Conservation (phyloP, 2,888 invertebrate species). For the Chloroclystis v-ata region DNA sequence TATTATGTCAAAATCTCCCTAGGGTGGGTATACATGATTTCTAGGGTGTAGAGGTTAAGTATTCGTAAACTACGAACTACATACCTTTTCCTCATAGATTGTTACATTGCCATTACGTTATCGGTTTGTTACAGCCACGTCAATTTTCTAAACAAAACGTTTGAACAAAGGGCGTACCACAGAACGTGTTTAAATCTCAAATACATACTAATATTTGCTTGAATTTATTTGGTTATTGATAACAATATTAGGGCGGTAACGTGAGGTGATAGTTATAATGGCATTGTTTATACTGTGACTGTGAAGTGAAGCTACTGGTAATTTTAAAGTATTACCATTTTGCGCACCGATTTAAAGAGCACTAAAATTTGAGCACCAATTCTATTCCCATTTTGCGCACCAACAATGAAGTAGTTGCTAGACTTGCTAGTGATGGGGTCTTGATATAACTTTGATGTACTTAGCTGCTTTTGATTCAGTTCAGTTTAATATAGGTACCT, state of each 20-base stretch:
- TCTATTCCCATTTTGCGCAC: no score
- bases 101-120: constrained; percentile 12
- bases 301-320: neutral
- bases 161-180: constrained; percentile 41
- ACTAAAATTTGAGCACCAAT: no score
- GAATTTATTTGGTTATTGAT: constrained; percentile 32
- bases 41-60: no score
- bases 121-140: constrained; percentile 31
- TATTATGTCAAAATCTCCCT: no score
- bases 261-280: constrained; percentile 12
- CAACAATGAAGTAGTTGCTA: no score
- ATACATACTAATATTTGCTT: constrained; percentile 38
- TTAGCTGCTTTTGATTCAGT: no score
- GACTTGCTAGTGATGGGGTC: no score
- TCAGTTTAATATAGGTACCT: no score
- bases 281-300: constrained; percentile 11
- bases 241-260: constrained; percentile 38
- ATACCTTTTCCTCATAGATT: neutral
- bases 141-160: constrained; percentile 44
- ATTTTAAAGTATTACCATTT: neutral
- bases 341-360: no score
- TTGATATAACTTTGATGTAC: no score
- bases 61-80: no score
- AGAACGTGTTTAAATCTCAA: constrained; percentile 33
- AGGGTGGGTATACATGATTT: no score